A percentile compares a stretch with the other conserved stretches of the same genome.
Conservation (phyloP, 2,113 vertebrate species). For the Megatriorchis doriae region DNA sequence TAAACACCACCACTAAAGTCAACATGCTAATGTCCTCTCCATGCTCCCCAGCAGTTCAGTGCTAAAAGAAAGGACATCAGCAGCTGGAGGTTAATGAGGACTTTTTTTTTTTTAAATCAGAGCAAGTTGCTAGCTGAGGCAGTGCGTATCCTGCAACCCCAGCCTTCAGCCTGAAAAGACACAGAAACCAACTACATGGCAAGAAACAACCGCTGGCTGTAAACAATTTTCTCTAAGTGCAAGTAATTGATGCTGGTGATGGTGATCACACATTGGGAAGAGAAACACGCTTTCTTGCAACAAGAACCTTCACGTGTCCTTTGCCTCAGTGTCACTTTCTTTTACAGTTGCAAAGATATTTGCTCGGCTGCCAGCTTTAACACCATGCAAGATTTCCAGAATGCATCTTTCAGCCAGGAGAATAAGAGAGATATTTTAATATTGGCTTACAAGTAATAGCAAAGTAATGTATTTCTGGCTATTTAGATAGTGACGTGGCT, state of each 20-base stretch:
- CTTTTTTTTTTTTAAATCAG: no score
- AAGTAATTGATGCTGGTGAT: not conserved
- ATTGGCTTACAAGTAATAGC: not conserved
- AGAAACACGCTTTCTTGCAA: not conserved
- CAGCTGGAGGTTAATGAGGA: not conserved
- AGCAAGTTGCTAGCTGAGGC: not conserved
- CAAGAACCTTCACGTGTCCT: not conserved
- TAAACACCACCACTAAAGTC: not conserved
- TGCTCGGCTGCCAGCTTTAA: not conserved
- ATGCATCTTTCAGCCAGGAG: not conserved
- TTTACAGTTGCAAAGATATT: not conserved
- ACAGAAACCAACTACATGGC: not conserved
- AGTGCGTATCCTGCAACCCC: not conserved
- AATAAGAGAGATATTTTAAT: not conserved
- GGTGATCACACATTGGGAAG: not conserved
- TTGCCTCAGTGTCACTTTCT: not conserved
- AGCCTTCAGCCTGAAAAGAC: not conserved
- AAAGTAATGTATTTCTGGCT: conserved; percentile 22
- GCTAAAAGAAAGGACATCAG: not conserved
- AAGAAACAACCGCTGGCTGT: not conserved
- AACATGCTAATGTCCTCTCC: not conserved
- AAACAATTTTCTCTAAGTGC: not conserved
- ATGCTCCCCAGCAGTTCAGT: not conserved
- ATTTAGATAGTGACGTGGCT: conserved; percentile 44
- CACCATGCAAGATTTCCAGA: not conserved